Conservation (phyloP, 2,888 invertebrate species). For the Pycnomerus fuliginosus region DNA sequence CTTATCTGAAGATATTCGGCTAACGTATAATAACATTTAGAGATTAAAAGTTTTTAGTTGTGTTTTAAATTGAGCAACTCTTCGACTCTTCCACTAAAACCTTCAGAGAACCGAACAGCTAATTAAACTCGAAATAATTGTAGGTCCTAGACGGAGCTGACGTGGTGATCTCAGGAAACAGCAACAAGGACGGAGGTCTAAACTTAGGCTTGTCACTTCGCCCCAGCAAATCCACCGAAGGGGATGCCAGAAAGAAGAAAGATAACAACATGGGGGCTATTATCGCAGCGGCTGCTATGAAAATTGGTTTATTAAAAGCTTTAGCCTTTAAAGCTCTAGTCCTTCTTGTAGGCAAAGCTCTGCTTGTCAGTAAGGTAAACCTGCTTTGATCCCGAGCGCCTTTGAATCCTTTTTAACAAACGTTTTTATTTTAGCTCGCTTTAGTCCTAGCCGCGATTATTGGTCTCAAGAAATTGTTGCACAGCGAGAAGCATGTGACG, state of each 20-base stretch:
- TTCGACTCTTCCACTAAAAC: too few relatives aligned
- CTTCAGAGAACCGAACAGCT: too few relatives aligned
- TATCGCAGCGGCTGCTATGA: conserved; percentile 74
- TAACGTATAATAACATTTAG: too few relatives aligned
- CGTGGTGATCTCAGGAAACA: conserved; percentile 69
- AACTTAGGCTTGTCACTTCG: conserved; percentile 69
- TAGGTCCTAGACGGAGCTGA: conserved; percentile 74
- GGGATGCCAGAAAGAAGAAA: conserved; percentile 49
- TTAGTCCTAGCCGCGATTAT: conserved; percentile 77
- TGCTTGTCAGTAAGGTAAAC: conserved; percentile 72
- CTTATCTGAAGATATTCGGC: too few relatives aligned
- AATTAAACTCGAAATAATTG: too few relatives aligned
- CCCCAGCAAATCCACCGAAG: conserved; percentile 43
- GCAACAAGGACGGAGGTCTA: conserved; percentile 66
- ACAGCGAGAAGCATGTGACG: conserved; percentile 71
- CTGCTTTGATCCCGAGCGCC: not conserved
- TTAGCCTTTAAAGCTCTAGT: conserved; percentile 79
- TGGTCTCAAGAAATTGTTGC: conserved; percentile 79
- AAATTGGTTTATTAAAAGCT: conserved; percentile 78
- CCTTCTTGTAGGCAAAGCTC: conserved; percentile 80
- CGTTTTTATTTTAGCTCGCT: conserved; percentile 59
- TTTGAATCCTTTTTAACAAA: conserved; percentile 3
- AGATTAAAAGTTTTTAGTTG: too few relatives aligned
- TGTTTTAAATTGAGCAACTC: too few relatives aligned
- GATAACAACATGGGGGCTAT: conserved; percentile 66